Base-by-base conservation (phyloP, 2,888 invertebrate genomes). In the Byasa hedistus region DNA sequence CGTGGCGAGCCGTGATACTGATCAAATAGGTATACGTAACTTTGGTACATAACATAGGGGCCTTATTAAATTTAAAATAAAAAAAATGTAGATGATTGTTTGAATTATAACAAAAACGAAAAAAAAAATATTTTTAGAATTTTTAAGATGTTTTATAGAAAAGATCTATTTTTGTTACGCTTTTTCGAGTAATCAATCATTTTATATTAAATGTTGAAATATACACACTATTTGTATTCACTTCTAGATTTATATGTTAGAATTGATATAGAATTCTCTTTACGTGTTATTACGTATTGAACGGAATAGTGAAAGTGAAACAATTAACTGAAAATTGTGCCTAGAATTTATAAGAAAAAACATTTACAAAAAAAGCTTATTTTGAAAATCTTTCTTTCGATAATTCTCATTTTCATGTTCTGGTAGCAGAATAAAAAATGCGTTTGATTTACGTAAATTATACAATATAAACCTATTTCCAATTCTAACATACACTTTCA, bases 131-230 rank as follows among this genome's bases (percentile, higher is more conserved):
- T 85, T 85, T 85, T 86, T 84, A 84, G 81, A 84, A 77, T 73
- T 83, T 77, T 48, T 87, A 83, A 79, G 79, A 82, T 84, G 71
- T 82, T 83, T 83, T 80, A 80, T 80, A 80, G 76, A 85, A 84
- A 80, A 75, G 80, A 85, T 87, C 85, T 91, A 91, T 91, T 90
- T 89, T 91, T 91, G 89, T 89, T 90, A 91, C 85, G 84, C 82
- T 84, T 89, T 87, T 85, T 81, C 74, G 74, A 83, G 73, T 77
- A 81, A 82, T 81, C 77, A 72, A 74, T 76, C 82, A 81, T 82
- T 83, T 83, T 81, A 79, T 80, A 82, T 77, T 76, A 69, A 80
- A 80, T 76, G 76, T 82, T 79, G 72, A 70, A 76, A 71, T 69
- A 70, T 68, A 71, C 68, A 65, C 68, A 68, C 66, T 73, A 64